phyloP scores from a whole-genome alignment of 2,888 invertebrate species.

The Apoda limacodes region DNA sequence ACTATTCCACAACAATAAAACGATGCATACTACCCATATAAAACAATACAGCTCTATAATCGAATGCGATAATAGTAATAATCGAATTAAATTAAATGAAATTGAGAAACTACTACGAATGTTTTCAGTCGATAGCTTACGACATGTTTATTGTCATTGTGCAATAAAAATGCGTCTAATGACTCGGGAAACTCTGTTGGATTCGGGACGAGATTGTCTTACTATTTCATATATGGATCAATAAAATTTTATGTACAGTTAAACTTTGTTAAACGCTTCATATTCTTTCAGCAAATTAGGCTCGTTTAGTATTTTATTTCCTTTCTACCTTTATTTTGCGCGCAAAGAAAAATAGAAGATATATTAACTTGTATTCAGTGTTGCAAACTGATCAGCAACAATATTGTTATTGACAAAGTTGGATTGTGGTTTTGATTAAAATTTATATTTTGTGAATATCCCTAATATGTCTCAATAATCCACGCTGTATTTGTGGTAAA shows the following conservation, averaged over 20 bases:
- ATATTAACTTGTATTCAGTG: no score
- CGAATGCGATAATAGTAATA: conserved; percentile 53
- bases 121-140: conserved; percentile 65
- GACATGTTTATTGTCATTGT: conserved; percentile 66
- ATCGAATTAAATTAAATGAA: conserved; percentile 32
- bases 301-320: conserved; percentile 9
- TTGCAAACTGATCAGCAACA: no score
- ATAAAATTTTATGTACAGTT: conserved; percentile 69
- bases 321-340: no score
- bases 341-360: no score
- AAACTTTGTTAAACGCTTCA: conserved; percentile 59
- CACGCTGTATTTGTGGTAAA: no score
- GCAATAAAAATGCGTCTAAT: conserved; percentile 66
- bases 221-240: conserved; percentile 67
- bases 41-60: conserved; percentile 38
- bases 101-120: conserved; percentile 52
- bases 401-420: no score
- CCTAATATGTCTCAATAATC: no score
- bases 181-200: conserved; percentile 53
- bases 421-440: no score
- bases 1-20: neutral
- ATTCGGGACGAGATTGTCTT: conserved; percentile 51
- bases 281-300: conserved; percentile 30
- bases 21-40: conserved; percentile 29
- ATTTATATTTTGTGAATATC: no score